Evolutionary conservation across 1,140 invertebrate genomes (phyloP), one percentile per base, ranked within the genome.

Genomic region (Zophobas morio): DNA sequence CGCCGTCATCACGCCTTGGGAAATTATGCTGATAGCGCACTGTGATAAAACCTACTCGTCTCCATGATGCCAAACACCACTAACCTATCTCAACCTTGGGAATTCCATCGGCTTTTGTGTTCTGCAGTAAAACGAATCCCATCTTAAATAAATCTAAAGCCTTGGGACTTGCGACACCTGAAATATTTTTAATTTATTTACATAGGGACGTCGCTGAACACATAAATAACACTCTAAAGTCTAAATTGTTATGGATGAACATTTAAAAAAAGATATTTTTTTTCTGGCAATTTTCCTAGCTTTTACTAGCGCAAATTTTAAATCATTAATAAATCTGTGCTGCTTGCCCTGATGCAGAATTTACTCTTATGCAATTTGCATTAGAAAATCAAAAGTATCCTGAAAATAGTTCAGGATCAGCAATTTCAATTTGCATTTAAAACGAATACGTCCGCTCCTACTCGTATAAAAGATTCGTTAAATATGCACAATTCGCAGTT

Each of bases 1-100:
- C 39, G 49, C 49, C 54, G 71, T 73, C 71, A 73, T 73, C 71
- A 73, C 49, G 71, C 71, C 71, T 73, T 73, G 71, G 71, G 71
- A 73, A 73, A 73, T 73, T 73, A 73, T 73, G 71, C 35, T 73
- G 71, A 73, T 73, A 73, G 71, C 4, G 54, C 71, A 35, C 37
- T 37, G 51, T 47, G 51, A 73, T 72, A 72, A 54, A 73, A 54
- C 71, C 49, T 54, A 56, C 54, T 73, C 54, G 46, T 72, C 71
- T 73, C 54, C 34, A 39, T 56, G 39, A 66, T 66, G 60, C 60
- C 49, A 73, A 73, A 73, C 49, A 47, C 71, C 49, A 73, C 71
- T 53, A 73, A 73, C 47, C 70, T 72, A 72, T 51, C 70, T 72
- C 70, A 72, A 72, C 34, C 70, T 8, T 32, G 51, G 51, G 70